Conservation (phyloP, 2,113 vertebrate species). For the Channa maculata region DNA sequence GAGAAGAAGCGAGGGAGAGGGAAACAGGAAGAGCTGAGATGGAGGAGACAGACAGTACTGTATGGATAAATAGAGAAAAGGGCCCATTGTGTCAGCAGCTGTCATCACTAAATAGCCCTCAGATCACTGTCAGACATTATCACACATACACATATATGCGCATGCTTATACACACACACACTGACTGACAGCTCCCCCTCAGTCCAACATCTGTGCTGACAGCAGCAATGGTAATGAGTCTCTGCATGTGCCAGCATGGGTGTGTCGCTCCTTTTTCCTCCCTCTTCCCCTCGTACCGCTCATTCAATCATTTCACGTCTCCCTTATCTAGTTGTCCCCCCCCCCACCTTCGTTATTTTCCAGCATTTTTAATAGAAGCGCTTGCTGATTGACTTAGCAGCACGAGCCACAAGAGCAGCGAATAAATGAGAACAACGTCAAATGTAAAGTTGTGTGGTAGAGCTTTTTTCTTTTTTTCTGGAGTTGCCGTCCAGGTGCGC, state of each 20-base stretch:
- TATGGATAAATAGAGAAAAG: constrained; percentile 76
- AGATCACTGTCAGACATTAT: constrained; percentile 73
- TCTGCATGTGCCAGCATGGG: constrained; percentile 76
- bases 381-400: constrained; percentile 47
- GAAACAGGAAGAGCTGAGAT: constrained; percentile 66
- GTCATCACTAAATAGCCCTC: constrained; percentile 80
- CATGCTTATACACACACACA: constrained; percentile 46
- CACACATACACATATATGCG: constrained; percentile 30
- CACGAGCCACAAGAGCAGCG: constrained; percentile 7
- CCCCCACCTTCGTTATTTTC: constrained; percentile 10
- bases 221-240: constrained; percentile 82
- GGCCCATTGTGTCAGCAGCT: constrained; percentile 81
- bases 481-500: constrained; percentile 62
- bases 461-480: background rate
- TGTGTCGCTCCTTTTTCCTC: constrained; percentile 67
- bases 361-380: constrained; percentile 40
- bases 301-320: constrained; percentile 66
- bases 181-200: constrained; percentile 82
- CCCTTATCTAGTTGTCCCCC: constrained; percentile 46
- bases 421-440: constrained; percentile 28
- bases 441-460: constrained; percentile 27
- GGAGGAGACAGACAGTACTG: constrained; percentile 71
- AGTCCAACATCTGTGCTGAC: constrained; percentile 84
- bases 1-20: constrained; percentile 6
- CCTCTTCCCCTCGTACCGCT: constrained; percentile 41